Percentiles rank a stretch among this genome's conserved stretches.
These are phyloP conservation scores for Amphimedon queenslandica DNA, from an alignment of 37 sponge, comb jelly and placozoan species.

Conservation along the genomic window DNA sequence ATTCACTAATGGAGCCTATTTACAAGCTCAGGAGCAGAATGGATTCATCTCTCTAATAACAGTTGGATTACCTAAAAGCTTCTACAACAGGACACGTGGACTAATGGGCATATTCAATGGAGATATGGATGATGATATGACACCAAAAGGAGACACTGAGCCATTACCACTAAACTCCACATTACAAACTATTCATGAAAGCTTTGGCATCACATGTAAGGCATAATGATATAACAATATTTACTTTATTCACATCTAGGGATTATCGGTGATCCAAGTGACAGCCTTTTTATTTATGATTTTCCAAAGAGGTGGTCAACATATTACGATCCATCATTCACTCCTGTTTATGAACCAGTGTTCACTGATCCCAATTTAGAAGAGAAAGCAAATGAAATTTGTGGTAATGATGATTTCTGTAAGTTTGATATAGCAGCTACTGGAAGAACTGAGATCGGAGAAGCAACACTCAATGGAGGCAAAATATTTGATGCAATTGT, in stretches of 20 bases:
- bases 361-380: slow-evolving; percentile 40
- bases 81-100: slow-evolving; percentile 5
- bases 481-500: slow-evolving; percentile 21
- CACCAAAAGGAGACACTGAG: slow-evolving; percentile 8
- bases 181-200: slow-evolving; percentile 26
- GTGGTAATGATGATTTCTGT: slow-evolving; percentile 41
- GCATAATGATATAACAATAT: not conserved
- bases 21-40: slow-evolving; percentile 27
- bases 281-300: slow-evolving; percentile 47
- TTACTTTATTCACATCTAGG: slow-evolving; percentile 20
- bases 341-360: slow-evolving; percentile 38
- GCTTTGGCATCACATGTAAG: slow-evolving; percentile 47
- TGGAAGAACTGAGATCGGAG: slow-evolving; percentile 43
- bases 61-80: slow-evolving; percentile 2
- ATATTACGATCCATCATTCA: slow-evolving; percentile 43
- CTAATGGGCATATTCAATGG: slow-evolving; percentile 42
- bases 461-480: slow-evolving; percentile 29
- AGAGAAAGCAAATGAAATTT: slow-evolving; percentile 32
- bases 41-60: slow-evolving; percentile 18
- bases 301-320: slow-evolving; percentile 23
- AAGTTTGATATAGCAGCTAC: slow-evolving; percentile 63
- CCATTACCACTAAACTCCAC: slow-evolving; percentile 16
- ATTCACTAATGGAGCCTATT: slow-evolving; percentile 5
- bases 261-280: slow-evolving; percentile 26
- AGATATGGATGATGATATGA: slow-evolving; percentile 35